phyloP scores from a whole-genome alignment of 2,888 invertebrate genomes.

The Parelbella ahira region DNA sequence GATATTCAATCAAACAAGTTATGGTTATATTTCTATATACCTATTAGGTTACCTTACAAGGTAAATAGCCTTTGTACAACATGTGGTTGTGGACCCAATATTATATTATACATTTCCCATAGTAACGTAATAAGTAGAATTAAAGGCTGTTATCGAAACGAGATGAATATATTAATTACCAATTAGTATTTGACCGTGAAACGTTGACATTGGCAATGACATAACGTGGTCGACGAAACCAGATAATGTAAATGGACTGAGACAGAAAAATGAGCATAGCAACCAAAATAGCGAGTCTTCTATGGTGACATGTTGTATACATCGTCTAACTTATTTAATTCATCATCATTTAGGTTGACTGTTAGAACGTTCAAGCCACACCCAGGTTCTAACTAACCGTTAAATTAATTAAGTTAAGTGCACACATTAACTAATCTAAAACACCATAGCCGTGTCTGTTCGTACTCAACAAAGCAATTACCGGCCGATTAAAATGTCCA shows the following conservation, averaged over 20 bases:
- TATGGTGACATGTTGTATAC: no score
- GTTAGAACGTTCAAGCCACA: constrained; percentile 2
- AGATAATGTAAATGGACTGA: constrained; percentile 26
- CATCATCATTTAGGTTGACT: constrained; percentile 1
- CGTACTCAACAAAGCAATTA: no score
- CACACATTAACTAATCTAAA: constrained; percentile 4
- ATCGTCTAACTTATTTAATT: no score
- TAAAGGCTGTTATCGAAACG: constrained; percentile 11
- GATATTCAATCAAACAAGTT: no score
- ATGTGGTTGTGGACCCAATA: no score
- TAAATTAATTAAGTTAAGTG: constrained; percentile 15
- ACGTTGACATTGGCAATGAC: constrained; percentile 50
- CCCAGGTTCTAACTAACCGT: background rate
- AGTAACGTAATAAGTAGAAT: no score
- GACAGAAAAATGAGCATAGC: constrained; percentile 4
- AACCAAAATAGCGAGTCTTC: background rate
- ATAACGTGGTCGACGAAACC: constrained; percentile 29
- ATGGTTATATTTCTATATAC: no score
- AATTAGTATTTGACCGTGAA: constrained; percentile 46
- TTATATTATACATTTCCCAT: no score
- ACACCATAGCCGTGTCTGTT: no score
- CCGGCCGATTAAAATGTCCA: no score
- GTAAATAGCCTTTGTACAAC: no score
- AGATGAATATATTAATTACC: constrained; percentile 32
- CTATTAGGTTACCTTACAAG: no score